Evolutionary conservation across 1,140 invertebrate genomes (phyloP).

Genomic region (Drosophila pachea): DNA sequence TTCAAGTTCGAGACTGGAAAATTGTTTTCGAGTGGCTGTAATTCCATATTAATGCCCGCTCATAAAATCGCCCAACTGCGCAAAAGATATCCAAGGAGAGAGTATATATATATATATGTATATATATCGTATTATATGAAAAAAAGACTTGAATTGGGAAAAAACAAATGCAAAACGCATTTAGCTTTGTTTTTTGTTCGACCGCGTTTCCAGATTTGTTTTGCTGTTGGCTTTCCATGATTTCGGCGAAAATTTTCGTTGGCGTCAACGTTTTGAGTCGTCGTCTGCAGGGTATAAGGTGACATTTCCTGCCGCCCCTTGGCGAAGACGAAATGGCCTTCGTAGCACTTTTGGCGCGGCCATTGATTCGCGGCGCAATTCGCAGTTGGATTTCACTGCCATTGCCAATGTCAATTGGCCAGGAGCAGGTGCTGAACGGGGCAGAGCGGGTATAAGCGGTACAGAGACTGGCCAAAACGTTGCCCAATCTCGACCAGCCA

Average conservation of each 20-base stretch:
- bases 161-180: constrained; percentile 28
- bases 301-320: constrained; percentile 61
- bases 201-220: not conserved
- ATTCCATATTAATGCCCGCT: constrained; percentile 35
- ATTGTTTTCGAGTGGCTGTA: constrained; percentile 32
- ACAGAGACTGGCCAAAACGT: not conserved
- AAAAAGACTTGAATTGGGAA: constrained; percentile 27
- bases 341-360: constrained; percentile 53
- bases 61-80: constrained; percentile 43
- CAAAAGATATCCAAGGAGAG: constrained; percentile 23
- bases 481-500: constrained; percentile 14
- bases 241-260: not conserved
- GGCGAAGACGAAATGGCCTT: constrained; percentile 56
- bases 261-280: constrained; percentile 48
- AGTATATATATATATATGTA: constrained; percentile 12
- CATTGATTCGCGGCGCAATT: constrained; percentile 15
- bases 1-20: not conserved
- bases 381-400: not conserved
- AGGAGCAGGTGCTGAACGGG: too few species aligned
- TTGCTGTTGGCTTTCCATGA: not conserved
- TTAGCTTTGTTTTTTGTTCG: constrained; percentile 15
- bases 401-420: not conserved
- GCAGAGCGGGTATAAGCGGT: too few species aligned
- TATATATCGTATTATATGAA: too few species aligned
- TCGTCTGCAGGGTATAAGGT: constrained; percentile 57